Conservation (phyloP, 2,113 vertebrate species). For the Trogon melanurus region DNA sequence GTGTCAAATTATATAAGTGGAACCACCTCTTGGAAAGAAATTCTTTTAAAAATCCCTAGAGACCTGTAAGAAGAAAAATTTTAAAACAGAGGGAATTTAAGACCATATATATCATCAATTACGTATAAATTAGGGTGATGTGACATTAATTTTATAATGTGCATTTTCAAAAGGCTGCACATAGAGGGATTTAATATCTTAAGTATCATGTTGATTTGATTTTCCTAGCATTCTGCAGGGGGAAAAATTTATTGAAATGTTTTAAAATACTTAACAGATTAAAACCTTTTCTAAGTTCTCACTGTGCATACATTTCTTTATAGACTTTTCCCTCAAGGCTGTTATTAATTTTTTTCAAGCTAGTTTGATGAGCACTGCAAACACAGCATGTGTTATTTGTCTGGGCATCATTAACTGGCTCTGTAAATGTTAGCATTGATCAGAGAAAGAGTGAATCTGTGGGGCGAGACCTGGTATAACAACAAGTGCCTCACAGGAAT, state of each 20-base stretch:
- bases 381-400: not conserved
- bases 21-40: not conserved
- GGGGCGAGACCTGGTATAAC: not conserved
- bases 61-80: not conserved
- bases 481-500: accelerated
- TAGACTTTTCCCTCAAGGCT: not conserved
- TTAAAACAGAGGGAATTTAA: not conserved
- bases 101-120: not conserved
- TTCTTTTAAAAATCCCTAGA: not conserved
- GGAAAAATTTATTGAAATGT: not conserved
- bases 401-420: not conserved
- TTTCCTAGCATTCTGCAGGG: not conserved
- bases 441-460: not conserved
- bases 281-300: not conserved
- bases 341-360: not conserved
- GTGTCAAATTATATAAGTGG: not conserved
- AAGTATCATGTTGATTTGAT: not conserved
- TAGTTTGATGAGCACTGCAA: not conserved
- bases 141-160: not conserved
- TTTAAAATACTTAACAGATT: not conserved
- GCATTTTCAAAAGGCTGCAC: not conserved
- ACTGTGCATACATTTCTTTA: not conserved
- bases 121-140: not conserved
- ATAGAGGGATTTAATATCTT: not conserved
- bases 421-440: not conserved